Evolutionary conservation across 2,797 vertebrate genomes (phyloP).

Genomic region (Macropodus opercularis): DNA sequence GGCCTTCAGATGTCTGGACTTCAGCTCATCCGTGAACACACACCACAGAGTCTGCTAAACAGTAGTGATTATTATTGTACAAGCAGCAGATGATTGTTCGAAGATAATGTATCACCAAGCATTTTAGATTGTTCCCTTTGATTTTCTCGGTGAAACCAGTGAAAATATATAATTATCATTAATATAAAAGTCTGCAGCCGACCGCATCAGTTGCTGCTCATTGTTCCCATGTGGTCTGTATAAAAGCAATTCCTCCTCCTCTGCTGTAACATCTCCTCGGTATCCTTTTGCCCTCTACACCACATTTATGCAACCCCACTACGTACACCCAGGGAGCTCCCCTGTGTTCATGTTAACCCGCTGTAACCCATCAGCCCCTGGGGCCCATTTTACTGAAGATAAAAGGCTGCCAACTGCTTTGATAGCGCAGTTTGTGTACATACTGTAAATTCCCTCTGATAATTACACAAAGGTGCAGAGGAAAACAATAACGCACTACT

Average conservation of each 20-base stretch:
- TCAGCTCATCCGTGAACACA: constrained; percentile 8
- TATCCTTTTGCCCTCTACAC: constrained; percentile 42
- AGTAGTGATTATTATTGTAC: background rate
- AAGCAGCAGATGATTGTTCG: background rate
- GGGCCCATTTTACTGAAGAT: constrained; percentile 46
- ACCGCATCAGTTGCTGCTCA: constrained; percentile 16
- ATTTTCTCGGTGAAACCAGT: constrained; percentile 17
- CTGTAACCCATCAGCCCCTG: constrained; percentile 35
- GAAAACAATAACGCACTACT: constrained; percentile 49
- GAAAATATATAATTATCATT: constrained; percentile 18
- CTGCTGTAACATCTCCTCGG: constrained; percentile 13
- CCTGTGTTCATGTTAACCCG: constrained; percentile 42
- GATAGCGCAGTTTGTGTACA: constrained; percentile 64
- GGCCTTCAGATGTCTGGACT: constrained; percentile 12
- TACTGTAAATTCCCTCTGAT: constrained; percentile 39
- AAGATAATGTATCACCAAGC: constrained; percentile 12
- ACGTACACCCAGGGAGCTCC: constrained; percentile 28
- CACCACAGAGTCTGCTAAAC: constrained; percentile 2
- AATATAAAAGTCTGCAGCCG: constrained; percentile 16
- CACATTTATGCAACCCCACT: constrained; percentile 37
- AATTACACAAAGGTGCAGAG: constrained; percentile 37
- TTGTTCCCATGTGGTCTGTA: constrained; percentile 33
- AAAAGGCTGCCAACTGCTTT: constrained; percentile 59
- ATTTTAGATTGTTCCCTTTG: background rate
- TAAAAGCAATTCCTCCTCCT: constrained; percentile 23